A percentile compares a stretch with the other conserved stretches of the same genome.
Evolutionary conservation across 2,888 invertebrate species (phyloP).

Genomic region (Nomada fucata): DNA sequence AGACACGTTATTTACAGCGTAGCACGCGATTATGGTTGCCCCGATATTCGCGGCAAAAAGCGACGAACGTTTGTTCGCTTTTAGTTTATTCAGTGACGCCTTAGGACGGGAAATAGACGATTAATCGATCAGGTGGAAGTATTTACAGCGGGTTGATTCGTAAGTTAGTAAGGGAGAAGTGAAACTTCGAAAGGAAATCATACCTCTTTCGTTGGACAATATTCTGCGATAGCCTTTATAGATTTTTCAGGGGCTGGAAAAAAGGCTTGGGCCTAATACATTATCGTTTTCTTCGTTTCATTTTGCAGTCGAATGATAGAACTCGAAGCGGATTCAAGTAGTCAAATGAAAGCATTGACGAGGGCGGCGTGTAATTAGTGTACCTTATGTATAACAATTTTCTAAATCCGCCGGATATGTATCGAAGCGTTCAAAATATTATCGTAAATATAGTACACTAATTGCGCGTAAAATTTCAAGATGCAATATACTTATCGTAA

Average conservation of each 20-base stretch:
- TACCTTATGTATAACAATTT: background rate
- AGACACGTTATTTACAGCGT: constrained; percentile 61
- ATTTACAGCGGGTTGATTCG: constrained; percentile 63
- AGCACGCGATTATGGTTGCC: constrained; percentile 43
- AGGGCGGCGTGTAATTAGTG: background rate
- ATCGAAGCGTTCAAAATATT: background rate
- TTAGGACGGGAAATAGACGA: constrained; percentile 62
- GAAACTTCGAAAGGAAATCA: background rate
- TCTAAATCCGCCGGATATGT: background rate
- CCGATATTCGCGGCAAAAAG: constrained; percentile 27
- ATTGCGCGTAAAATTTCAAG: background rate
- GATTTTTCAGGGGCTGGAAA: background rate
- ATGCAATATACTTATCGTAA: background rate
- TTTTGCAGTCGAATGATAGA: background rate
- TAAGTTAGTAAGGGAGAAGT: background rate
- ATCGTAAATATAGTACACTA: too few species aligned
- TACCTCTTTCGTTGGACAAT: background rate
- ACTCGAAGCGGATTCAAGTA: background rate
- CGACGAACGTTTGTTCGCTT: constrained; percentile 36
- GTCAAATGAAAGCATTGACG: background rate
- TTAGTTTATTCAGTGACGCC: constrained; percentile 29
- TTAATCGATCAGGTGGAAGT: constrained; percentile 50
- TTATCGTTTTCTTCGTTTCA: background rate
- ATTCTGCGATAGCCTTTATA: background rate
- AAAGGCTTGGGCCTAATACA: background rate